Base-by-base conservation (phyloP, 2,113 vertebrate species). In the Myocastor coypus region DNA sequence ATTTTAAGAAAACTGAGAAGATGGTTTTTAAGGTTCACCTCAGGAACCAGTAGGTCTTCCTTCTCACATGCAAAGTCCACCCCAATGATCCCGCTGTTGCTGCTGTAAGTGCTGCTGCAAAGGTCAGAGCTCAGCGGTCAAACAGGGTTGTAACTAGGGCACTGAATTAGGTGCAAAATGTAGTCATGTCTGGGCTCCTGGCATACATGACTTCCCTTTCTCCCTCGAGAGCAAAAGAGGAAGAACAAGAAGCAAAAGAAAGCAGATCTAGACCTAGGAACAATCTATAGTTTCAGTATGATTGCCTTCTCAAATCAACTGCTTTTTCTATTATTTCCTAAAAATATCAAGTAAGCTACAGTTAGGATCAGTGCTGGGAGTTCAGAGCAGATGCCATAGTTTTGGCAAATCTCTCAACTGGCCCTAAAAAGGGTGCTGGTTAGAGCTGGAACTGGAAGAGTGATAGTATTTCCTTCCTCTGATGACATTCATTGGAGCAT, bases 401-500 rank as follows among this genome's bases (percentile, higher is more conserved):
- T 93, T 95, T 93, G 94, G 84, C 87, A 91, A 59, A 40, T 83
- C 66, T 57, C 28, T 93, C 42, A 13, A 0, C 68, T 92, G 37
- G 83, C 13, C 80, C 84, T 87, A 80, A 87, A 78, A 89, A 83
- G 78, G 75, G 77, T 83, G 52, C 16, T 95, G 75, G 75, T 71
- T 91, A 3, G 6, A 92, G n/a, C 6, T 28, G 8, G 32, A 89
- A 93, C 83, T 93, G 88, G 94, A 84, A 94, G 92, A 94, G 86
- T 92, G 71, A 63, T 50, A 32, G 40, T 26, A 26, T 63, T 96
- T 97, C 95, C 96, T 97, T 97, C 96, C 95, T 97, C 46, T 42
- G 19, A 10, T 92, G 80, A 91, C 50, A 28, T 55, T 88, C 14
- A 81, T 46, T 87, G 92, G 91, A 83, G 85, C 61, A 77, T 22